phyloP scores from a whole-genome alignment of 2,797 vertebrate species.

The Cossypha caffra region DNA sequence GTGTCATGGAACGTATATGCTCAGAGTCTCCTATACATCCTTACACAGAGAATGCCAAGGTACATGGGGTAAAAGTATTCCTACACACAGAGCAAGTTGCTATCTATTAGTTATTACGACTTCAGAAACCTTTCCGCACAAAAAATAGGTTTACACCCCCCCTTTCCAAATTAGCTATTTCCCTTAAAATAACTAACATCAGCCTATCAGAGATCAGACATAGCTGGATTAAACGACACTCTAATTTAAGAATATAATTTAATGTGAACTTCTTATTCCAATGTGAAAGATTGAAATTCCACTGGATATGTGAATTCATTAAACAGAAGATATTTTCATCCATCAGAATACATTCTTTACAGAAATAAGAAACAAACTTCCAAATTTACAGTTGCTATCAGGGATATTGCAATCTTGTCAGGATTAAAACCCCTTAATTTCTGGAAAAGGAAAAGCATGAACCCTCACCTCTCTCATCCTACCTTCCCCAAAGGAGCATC shows the following conservation, averaged over 20 bases:
- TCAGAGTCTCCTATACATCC: neutral
- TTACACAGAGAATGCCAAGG: neutral
- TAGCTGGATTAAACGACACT: conserved; percentile 20
- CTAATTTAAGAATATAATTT: conserved; percentile 54
- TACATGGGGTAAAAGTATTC: neutral
- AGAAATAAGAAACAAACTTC: conserved; percentile 60
- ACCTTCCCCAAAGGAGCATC: neutral
- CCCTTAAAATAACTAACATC: conserved; percentile 23
- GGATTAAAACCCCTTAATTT: conserved; percentile 23
- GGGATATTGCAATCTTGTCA: conserved; percentile 4
- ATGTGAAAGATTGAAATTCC: conserved; percentile 53
- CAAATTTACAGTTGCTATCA: conserved; percentile 54
- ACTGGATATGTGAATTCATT: conserved; percentile 44
- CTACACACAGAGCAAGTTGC: neutral
- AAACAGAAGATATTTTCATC: conserved; percentile 62
- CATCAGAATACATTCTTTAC: conserved; percentile 29
- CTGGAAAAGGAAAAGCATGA: neutral
- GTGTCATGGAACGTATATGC: neutral
- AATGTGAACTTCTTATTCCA: conserved; percentile 32
- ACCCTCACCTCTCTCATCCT: neutral
- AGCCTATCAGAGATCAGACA: conserved; percentile 2
- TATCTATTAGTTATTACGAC: neutral
- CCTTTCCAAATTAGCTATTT: conserved; percentile 40
- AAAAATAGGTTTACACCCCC: conserved; percentile 13
- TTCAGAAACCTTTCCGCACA: conserved; percentile 12